Conservation (phyloP, 1,140 invertebrate species). For the Bombus turneri region DNA sequence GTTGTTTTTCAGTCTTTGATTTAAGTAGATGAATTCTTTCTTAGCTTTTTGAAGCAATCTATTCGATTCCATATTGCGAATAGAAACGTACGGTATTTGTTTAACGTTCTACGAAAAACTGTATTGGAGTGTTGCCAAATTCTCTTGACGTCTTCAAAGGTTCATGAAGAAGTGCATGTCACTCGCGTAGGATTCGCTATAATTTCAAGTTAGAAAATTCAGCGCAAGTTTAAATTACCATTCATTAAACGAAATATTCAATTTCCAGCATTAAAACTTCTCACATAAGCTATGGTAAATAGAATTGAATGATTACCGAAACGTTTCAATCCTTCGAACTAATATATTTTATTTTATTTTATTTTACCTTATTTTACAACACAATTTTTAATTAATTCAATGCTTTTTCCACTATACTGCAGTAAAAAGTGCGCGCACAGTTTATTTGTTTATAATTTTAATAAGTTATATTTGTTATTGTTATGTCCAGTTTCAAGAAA, state of each 20-base stretch:
- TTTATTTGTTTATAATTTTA: not conserved
- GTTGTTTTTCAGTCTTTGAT: not conserved
- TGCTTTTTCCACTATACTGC: not conserved
- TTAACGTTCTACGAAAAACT: slow-evolving; percentile 16
- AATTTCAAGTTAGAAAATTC: not conserved
- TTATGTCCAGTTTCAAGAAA: not conserved
- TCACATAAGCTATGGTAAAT: not conserved
- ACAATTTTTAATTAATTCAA: not conserved
- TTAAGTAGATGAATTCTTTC: not conserved
- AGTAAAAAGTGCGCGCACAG: not conserved
- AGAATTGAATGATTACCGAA: not conserved
- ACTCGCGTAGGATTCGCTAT: not conserved
- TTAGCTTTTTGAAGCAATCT: not conserved
- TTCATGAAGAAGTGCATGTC: slow-evolving; percentile 8
- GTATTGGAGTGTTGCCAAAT: slow-evolving; percentile 12
- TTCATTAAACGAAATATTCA: not conserved
- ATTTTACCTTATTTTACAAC: not conserved
- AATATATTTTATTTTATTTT: not conserved
- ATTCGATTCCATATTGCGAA: not conserved
- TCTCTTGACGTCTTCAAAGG: not conserved
- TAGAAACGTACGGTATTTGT: not conserved
- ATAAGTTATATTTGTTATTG: not conserved
- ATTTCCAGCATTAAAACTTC: not conserved
- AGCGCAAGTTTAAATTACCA: not conserved
- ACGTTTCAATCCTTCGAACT: not conserved